A percentile compares a stretch with the other conserved stretches of the same genome.
Evolutionary conservation across 1,140 invertebrate genomes (phyloP).

Genomic region (Drosophila lacertosa): DNA sequence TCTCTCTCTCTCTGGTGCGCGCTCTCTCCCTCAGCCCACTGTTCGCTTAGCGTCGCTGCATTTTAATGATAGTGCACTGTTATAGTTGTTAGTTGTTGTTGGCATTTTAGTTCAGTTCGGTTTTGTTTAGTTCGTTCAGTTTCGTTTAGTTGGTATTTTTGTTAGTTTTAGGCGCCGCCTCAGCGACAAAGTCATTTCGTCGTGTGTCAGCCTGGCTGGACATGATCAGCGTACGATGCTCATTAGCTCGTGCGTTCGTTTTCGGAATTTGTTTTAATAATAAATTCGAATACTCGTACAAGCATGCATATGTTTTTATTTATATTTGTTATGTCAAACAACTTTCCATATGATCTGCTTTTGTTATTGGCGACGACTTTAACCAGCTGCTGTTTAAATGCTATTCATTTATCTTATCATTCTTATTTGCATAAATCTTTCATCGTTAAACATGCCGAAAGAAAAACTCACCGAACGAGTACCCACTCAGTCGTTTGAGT

Average conservation of each 20-base stretch:
- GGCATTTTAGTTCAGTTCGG: slow-evolving; percentile 11
- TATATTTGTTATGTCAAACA: slow-evolving; percentile 21
- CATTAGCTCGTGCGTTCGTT: slow-evolving; percentile 37
- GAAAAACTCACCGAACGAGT: slow-evolving; percentile 16
- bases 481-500: slow-evolving; percentile 20
- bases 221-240: slow-evolving; percentile 45
- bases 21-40: background rate
- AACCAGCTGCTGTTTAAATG: slow-evolving; percentile 7
- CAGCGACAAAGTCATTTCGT: slow-evolving; percentile 27
- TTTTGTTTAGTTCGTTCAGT: slow-evolving; percentile 1
- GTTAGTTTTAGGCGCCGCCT: slow-evolving; percentile 37
- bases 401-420: slow-evolving; percentile 24
- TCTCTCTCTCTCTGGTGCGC: background rate
- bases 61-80: slow-evolving; percentile 21
- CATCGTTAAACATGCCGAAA: slow-evolving; percentile 3
- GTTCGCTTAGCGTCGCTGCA: slow-evolving; percentile 18
- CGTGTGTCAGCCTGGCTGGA: slow-evolving; percentile 38
- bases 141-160: slow-evolving; percentile 29
- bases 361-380: background rate
- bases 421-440: slow-evolving; percentile 6
- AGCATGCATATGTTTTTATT: background rate
- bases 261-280: slow-evolving; percentile 17
- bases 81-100: slow-evolving; percentile 7
- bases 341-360: slow-evolving; percentile 15
- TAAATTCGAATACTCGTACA: slow-evolving; percentile 6